A percentile compares a stretch with the other conserved stretches of the same genome.
These are phyloP conservation scores for Scaptomyza parva DNA, from an alignment of 2,888 invertebrate species.

Conservation along the genomic window DNA sequence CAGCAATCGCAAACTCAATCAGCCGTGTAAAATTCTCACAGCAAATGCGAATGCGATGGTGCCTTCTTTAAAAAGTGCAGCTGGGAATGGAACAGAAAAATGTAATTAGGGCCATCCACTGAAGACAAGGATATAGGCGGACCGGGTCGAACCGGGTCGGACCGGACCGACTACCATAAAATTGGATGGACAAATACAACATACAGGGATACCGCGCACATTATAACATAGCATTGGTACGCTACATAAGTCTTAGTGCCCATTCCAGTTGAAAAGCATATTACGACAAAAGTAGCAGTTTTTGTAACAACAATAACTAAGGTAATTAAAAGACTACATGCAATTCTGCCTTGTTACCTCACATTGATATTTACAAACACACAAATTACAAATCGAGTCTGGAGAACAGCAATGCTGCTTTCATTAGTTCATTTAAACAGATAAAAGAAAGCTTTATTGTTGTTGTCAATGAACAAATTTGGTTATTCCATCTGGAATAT, in stretches of 20 bases:
- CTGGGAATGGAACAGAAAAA: slow-evolving; percentile 30
- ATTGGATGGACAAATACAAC: not conserved
- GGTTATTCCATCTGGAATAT: too few relatives aligned
- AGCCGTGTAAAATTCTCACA: slow-evolving; percentile 51
- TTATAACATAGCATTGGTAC: slow-evolving; percentile 29
- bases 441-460: too few relatives aligned
- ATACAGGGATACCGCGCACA: not conserved
- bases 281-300: slow-evolving; percentile 18
- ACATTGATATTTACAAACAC: too few relatives aligned
- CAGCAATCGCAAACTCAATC: slow-evolving; percentile 73
- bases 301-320: not conserved
- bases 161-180: slow-evolving; percentile 3
- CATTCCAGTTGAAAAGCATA: slow-evolving; percentile 61
- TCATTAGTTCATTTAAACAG: too few relatives aligned
- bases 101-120: slow-evolving; percentile 51
- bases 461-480: too few relatives aligned
- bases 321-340: too few relatives aligned
- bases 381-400: too few relatives aligned
- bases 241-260: slow-evolving; percentile 47
- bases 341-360: too few relatives aligned
- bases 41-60: slow-evolving; percentile 17
- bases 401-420: too few relatives aligned
- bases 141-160: too few relatives aligned
- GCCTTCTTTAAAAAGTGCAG: slow-evolving; percentile 3
- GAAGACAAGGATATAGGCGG: slow-evolving; percentile 1